phyloP scores from a whole-genome alignment of 1,140 invertebrate genomes.

The Zaprionus nigranus region DNA sequence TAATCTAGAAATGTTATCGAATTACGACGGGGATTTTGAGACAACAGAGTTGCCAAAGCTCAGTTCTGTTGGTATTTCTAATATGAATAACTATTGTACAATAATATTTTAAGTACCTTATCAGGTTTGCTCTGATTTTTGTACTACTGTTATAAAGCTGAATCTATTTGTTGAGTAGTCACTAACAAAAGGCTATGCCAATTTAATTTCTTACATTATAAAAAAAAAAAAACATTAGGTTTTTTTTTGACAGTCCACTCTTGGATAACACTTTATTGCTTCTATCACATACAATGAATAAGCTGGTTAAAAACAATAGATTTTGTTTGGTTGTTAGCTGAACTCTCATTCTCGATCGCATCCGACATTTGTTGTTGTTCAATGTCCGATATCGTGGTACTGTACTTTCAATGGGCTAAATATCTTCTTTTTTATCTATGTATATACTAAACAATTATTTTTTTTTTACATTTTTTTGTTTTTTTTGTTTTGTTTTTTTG shows the following conservation, averaged over 20 bases:
- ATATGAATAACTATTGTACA: not conserved
- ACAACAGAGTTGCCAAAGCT: not conserved
- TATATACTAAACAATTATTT: conserved; percentile 18
- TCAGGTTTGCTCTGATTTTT: not conserved
- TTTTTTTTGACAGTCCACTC: conserved; percentile 78
- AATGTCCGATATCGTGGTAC: conserved; percentile 70
- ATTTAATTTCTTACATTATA: not conserved
- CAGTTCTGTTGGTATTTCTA: not conserved
- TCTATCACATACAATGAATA: conserved; percentile 68
- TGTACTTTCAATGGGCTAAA: conserved; percentile 62
- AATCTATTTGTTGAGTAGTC: no score
- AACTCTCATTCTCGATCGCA: conserved; percentile 51
- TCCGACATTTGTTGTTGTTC: conserved; percentile 68
- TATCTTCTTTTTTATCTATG: conserved; percentile 23
- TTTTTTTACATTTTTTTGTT: conserved; percentile 26
- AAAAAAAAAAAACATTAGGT: conserved; percentile 1
- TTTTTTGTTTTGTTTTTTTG: conserved; percentile 47
- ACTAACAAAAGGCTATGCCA: no score
- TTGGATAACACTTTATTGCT: conserved; percentile 80
- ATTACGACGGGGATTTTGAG: not conserved
- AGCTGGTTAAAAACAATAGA: conserved; percentile 58
- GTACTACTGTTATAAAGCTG: no score
- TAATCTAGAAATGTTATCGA: not conserved
- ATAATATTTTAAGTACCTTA: no score
- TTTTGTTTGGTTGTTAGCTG: conserved; percentile 79